These are phyloP conservation scores for Vombatus ursinus DNA, from an alignment of 2,113 vertebrate species.

Conservation along the genomic window DNA sequence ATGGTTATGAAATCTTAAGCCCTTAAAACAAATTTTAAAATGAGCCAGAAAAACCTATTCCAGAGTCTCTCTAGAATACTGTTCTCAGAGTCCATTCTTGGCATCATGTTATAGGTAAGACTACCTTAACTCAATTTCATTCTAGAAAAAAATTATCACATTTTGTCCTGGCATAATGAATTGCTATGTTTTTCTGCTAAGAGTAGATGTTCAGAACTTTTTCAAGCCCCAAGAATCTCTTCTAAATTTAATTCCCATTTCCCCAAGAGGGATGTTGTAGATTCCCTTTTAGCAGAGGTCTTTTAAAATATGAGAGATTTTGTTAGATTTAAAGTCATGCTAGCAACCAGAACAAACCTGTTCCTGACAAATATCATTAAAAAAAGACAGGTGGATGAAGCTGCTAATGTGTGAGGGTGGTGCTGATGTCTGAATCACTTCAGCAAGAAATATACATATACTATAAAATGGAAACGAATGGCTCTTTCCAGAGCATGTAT, in stretches of 20 bases:
- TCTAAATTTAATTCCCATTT: conserved; percentile 6
- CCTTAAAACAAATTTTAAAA: neutral
- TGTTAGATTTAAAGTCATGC: neutral
- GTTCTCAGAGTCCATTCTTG: neutral
- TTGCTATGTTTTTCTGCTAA: conserved; percentile 26
- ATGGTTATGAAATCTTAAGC: conserved; percentile 14
- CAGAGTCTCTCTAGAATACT: neutral
- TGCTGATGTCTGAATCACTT: neutral
- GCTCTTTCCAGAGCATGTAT: neutral
- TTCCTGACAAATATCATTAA: conserved; percentile 1
- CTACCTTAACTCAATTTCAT: conserved; percentile 2
- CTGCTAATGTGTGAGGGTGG: accelerated
- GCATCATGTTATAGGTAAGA: conserved; percentile 1
- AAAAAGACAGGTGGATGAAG: neutral
- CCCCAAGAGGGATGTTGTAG: neutral
- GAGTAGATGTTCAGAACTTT: conserved; percentile 19
- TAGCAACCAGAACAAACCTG: conserved; percentile 24
- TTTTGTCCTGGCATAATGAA: neutral
- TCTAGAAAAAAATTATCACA: conserved; percentile 14
- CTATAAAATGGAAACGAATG: neutral
- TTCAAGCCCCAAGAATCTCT: conserved; percentile 2
- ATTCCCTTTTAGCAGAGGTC: conserved; percentile 20
- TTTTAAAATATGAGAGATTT: conserved; percentile 18
- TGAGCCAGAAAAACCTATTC: conserved; percentile 19
- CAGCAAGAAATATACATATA: neutral